Evolutionary conservation across 1,140 invertebrate genomes (phyloP).

Genomic region (Bombus impatiens): DNA sequence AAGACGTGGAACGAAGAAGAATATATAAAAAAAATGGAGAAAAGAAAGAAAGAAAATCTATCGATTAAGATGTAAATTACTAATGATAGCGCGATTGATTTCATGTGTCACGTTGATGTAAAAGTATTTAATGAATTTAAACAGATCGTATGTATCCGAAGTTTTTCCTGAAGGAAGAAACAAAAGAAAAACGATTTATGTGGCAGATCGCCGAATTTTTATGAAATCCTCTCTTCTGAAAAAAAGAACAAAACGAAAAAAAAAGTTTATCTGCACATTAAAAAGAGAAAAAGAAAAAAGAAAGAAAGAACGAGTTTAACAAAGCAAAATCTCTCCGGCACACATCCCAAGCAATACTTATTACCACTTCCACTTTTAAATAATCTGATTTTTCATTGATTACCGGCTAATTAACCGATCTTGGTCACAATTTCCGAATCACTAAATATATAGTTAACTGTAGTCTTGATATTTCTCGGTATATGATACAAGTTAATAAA

Average conservation of each 20-base stretch:
- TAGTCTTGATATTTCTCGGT: conserved; percentile 76
- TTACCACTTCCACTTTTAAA: conserved; percentile 40
- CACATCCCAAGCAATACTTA: conserved; percentile 63
- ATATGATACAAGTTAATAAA: conserved; percentile 76
- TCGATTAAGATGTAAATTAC: conserved; percentile 44
- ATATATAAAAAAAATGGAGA: background rate
- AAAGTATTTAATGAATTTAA: conserved; percentile 65
- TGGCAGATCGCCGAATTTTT: conserved; percentile 61
- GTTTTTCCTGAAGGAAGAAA: conserved; percentile 34
- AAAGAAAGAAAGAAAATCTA: conserved; percentile 18
- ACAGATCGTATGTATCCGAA: conserved; percentile 57
- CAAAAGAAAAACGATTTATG: conserved; percentile 11
- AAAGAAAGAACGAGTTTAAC: conserved; percentile 35
- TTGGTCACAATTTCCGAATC: conserved; percentile 71
- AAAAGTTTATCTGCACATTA: conserved; percentile 60
- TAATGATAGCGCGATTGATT: conserved; percentile 61
- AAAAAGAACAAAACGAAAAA: background rate
- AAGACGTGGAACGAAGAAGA: background rate
- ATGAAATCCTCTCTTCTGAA: conserved; percentile 50
- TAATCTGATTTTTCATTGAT: conserved; percentile 67
- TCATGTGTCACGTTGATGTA: conserved; percentile 63
- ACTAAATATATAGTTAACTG: conserved; percentile 70
- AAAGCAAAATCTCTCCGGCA: conserved; percentile 58
- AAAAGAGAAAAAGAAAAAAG: conserved; percentile 6
- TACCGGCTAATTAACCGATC: conserved; percentile 61